These are phyloP conservation scores for Oreortyx pictus DNA, from an alignment of 2,797 vertebrate genomes.

Conservation along the genomic window DNA sequence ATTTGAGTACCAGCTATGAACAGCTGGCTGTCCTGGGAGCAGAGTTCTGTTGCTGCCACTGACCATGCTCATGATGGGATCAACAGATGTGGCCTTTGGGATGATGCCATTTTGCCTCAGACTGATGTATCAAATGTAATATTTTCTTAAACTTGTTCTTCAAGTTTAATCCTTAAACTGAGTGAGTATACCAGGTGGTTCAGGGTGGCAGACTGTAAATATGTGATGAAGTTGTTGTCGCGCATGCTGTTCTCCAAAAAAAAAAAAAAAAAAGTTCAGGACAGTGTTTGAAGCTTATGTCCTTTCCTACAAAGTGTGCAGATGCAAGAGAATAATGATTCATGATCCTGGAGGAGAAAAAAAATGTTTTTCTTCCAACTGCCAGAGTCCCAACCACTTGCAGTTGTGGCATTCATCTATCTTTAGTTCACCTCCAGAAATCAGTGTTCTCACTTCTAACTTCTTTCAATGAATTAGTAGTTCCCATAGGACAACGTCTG, in stretches of 20 bases:
- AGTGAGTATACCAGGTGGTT: not conserved
- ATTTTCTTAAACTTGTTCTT: not conserved
- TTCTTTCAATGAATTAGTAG: not conserved
- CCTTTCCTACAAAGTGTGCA: not conserved
- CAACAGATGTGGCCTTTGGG: not conserved
- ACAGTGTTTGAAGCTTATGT: not conserved
- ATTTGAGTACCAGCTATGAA: not conserved
- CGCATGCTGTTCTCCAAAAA: not conserved
- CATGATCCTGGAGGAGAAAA: not conserved
- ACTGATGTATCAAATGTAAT: not conserved
- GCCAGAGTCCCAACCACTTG: not conserved
- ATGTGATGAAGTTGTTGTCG: not conserved
- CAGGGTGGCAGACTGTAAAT: not conserved
- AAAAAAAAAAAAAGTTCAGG: not conserved
- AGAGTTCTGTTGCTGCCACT: not conserved
- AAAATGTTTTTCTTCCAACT: fast-evolving
- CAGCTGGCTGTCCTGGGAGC: fast-evolving
- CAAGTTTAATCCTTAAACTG: not conserved
- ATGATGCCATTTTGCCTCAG: not conserved
- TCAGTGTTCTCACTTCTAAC: not conserved
- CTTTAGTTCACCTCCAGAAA: not conserved
- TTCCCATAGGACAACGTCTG: not conserved
- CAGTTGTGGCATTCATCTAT: not conserved
- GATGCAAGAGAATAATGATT: not conserved
- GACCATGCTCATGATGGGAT: fast-evolving